Base-by-base conservation (phyloP, 1,140 invertebrate genomes). In the Monomorium pharaonis region DNA sequence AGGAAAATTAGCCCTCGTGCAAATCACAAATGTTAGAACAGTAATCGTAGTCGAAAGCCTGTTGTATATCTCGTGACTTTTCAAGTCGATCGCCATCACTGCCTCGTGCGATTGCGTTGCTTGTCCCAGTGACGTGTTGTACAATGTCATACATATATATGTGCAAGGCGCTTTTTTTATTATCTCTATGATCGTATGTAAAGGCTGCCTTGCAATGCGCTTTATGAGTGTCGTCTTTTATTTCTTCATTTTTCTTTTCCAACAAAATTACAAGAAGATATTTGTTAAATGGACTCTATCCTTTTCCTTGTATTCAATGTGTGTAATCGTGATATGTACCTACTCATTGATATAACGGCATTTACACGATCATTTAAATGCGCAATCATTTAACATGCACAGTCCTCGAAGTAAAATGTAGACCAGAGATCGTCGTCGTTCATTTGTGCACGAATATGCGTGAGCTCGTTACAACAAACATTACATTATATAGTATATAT, bases 171-270 rank as follows among this genome's bases (percentile, higher is more conserved):
- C 67, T 88, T 88, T 83, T 54, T 54, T 81, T 80, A 83, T 88
- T 86, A 47, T 74, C 37, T 77, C 75, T 74, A 56, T 58, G 51
- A 7, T 89, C 88, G 72, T 78, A 85, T 69, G 67, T 77, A 86
- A 88, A 86, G 67, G 75, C 83, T 89, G 88, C 60, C 84, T 88
- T 88, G 83, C 78, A 76, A 88, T 89, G 37, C 54, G 88, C 87
- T 89, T 89, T 72, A 80, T 81, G 86, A 88, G 75, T 86, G 84
- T 88, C 60, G 56, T 62, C 42, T 77, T 87, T 88, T 63, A 84
- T 75, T 88, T 56, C 44, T 75, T 88, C 67, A 12, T 75, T 21
- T 37, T 44, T 72, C 14, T 81, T 47, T 58, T 60, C 42, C 51
- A 33, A 47, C 12, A 24, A 83, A 44, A 83, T 74, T 44, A 70